These are phyloP conservation scores for Xestia rhomboidea DNA, from an alignment of 2,888 invertebrate genomes.

Conservation along the genomic window DNA sequence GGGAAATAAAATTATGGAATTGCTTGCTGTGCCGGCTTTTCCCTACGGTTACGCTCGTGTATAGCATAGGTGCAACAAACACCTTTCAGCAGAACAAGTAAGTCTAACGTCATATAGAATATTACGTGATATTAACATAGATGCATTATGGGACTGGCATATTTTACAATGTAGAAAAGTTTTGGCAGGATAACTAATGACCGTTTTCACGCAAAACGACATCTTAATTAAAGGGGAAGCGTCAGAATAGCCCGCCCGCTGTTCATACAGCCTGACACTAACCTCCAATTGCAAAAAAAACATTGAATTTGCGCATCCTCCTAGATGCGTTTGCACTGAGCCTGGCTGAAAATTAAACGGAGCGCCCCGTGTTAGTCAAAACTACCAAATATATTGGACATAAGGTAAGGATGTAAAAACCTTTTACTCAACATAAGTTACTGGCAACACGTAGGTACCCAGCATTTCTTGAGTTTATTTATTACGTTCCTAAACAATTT, in stretches of 20 bases:
- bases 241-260: neutral
- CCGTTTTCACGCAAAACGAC: neutral
- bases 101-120: neutral
- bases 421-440: neutral
- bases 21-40: conserved; percentile 3
- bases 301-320: neutral
- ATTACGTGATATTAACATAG: neutral
- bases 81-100: neutral
- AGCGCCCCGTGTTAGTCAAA: neutral
- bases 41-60: neutral
- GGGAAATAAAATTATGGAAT: conserved; percentile 25
- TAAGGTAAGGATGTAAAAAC: neutral
- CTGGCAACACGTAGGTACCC: neutral
- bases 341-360: neutral
- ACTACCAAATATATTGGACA: neutral
- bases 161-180: neutral
- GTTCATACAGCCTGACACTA: neutral
- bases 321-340: neutral
- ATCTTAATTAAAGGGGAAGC: neutral
- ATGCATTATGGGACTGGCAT: neutral
- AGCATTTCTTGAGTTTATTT: conserved; percentile 21
- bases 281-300: neutral
- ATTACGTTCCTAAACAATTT: conserved; percentile 4
- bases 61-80: neutral
- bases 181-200: neutral